Evolutionary conservation across 2,888 invertebrate species (phyloP).

Genomic region (Stegophylla sp.): DNA sequence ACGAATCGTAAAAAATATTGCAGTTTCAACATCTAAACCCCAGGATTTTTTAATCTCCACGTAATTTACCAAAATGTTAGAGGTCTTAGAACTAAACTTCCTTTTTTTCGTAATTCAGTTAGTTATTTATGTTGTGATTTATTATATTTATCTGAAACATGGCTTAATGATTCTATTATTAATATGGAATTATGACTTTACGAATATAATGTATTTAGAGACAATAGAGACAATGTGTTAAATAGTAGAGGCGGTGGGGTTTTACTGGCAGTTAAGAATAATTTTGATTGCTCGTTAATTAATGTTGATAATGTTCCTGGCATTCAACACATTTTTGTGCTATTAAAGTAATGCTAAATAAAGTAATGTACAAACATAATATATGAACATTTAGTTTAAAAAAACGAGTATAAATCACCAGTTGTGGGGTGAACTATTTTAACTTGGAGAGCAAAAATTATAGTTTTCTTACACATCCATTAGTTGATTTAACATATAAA

Average conservation of each 20-base stretch:
- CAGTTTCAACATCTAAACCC: neutral
- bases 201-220: neutral
- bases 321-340: neutral
- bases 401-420: no score
- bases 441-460: no score
- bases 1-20: neutral
- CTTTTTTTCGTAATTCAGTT: slow-evolving; percentile 13
- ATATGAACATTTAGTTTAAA: no score
- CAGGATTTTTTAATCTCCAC: slow-evolving; percentile 10
- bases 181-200: slow-evolving; percentile 1
- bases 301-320: no score
- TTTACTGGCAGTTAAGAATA: no score
- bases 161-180: slow-evolving; percentile 4
- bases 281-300: neutral
- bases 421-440: no score
- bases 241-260: no score
- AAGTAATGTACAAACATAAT: no score
- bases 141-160: slow-evolving; percentile 8
- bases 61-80: slow-evolving; percentile 15
- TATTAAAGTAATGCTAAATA: no score
- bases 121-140: neutral
- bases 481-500: no score
- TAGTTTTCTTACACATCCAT: no score
- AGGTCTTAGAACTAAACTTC: slow-evolving; percentile 24
- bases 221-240: neutral